phyloP scores from a whole-genome alignment of 1,140 invertebrate species.

The Drosophila mauritiana region DNA sequence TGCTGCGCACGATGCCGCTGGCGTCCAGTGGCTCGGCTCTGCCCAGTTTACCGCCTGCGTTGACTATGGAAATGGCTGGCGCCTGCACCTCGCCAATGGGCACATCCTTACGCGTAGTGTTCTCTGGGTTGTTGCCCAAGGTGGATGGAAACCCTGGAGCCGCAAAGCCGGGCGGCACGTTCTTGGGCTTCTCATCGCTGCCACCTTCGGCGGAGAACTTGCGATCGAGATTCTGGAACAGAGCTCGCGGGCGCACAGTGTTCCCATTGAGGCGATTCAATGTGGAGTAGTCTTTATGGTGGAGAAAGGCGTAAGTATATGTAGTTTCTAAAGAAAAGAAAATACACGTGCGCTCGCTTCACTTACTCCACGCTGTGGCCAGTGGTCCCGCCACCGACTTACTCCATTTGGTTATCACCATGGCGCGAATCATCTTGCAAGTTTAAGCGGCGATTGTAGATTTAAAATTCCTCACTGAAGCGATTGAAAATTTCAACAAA shows the following conservation, averaged over 20 bases:
- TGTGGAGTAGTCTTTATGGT: slow-evolving; percentile 1
- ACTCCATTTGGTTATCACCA: neutral
- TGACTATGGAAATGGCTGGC: neutral
- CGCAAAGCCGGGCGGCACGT: slow-evolving; percentile 5
- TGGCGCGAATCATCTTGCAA: slow-evolving; percentile 25
- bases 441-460: slow-evolving; percentile 6
- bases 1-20: neutral
- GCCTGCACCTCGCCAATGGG: slow-evolving; percentile 3
- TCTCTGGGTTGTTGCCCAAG: slow-evolving; percentile 2
- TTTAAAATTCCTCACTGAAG: neutral
- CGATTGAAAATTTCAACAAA: slow-evolving; percentile 18
- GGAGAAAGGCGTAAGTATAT: too few relatives aligned
- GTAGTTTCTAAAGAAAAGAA: too few relatives aligned
- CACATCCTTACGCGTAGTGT: neutral
- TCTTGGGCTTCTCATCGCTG: neutral
- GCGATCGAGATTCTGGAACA: neutral
- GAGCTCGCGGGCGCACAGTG: neutral
- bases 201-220: slow-evolving; percentile 1
- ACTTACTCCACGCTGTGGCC: slow-evolving; percentile 10
- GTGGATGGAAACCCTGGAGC: neutral
- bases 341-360: neutral
- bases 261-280: neutral
- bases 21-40: slow-evolving; percentile 7
- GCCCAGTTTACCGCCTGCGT: slow-evolving; percentile 7
- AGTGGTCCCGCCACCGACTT: neutral